Percentiles rank a stretch among this genome's conserved stretches.
These are phyloP conservation scores for Vanessa atalanta DNA, from an alignment of 1,140 invertebrate species.

Conservation along the genomic window DNA sequence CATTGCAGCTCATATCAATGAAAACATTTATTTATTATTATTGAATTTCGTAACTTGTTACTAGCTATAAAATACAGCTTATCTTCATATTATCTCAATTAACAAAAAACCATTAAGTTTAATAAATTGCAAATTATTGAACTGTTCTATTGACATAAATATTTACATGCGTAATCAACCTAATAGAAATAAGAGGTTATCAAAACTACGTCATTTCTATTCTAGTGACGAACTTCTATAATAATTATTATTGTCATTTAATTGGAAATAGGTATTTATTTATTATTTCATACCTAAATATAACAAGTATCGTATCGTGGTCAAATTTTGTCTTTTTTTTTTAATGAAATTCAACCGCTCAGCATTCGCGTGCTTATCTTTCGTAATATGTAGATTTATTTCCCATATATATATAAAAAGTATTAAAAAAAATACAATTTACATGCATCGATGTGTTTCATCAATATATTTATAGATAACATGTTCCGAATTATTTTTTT, in stretches of 20 bases:
- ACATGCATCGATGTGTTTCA: too few relatives aligned
- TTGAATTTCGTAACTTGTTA: not conserved
- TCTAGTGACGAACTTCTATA: constrained; percentile 29
- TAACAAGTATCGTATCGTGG: too few relatives aligned
- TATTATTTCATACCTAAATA: too few relatives aligned
- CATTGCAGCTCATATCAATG: too few relatives aligned
- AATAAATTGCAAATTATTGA: not conserved
- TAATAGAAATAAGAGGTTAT: constrained; percentile 34
- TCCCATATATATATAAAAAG: too few relatives aligned
- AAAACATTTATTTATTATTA: too few relatives aligned
- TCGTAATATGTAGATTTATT: too few relatives aligned
- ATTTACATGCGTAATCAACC: constrained; percentile 17
- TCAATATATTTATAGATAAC: not conserved
- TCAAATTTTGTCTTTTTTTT: too few relatives aligned
- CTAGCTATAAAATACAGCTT: not conserved
- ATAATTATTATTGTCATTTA: constrained; percentile 20
- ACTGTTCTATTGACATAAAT: constrained; percentile 29
- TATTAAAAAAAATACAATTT: too few relatives aligned
- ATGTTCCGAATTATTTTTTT: not conserved
- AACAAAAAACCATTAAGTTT: not conserved
- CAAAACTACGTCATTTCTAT: constrained; percentile 32
- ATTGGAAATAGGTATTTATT: not conserved
- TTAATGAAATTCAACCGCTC: too few relatives aligned
- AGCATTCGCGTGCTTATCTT: too few relatives aligned
- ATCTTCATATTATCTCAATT: not conserved